Base-by-base conservation (phyloP, 2,888 invertebrate species). In the Hydrotaea cyrtoneurina region DNA sequence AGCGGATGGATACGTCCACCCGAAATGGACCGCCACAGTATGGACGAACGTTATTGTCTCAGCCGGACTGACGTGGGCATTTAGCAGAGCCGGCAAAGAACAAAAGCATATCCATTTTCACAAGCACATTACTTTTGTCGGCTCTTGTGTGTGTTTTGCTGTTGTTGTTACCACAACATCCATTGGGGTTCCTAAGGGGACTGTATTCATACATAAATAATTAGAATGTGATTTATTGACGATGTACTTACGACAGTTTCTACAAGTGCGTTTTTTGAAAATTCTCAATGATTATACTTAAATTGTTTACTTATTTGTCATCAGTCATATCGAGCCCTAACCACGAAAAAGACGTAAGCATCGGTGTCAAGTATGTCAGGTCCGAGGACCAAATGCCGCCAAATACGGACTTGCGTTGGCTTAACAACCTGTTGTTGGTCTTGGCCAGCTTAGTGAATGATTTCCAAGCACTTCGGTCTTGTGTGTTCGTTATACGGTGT, bases 11-110 rank as follows among this genome's bases (percentile, higher is more conserved):
- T 57, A 78, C 55, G 36, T 57, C 69, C 50, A 59, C n/a, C n/a
- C n/a, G 26, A 21, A 46, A 43, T 19, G 31, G 57, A 64, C 64
- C 64, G 62, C 36, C 55, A 75, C 31, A 36, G 1, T 71, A 74
- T 62, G 53, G 19, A 53, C 59, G 62, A 76, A 55, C 46, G 73
- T 55, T 66, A 53, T 39, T 57, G 71, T 50, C 81, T 86, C 23
- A 80, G 88, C 87, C 90, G 89, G 89, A 90, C 88, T 91, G 91
- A 91, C 91, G 91, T 90, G 90, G 89, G 91, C 90, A 89, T 91
- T 91, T 91, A 91, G 91, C 89, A 91, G 87, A 91, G 90, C 91
- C 91, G 90, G 90, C 89, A 87, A 88, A 91, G 90, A 91, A 90
- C 90, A 91, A 91, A 91, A 88, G 87, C 86, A 87, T 85, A 86